Conservation (phyloP, 1,140 invertebrate genomes). For the Diabrotica undecimpunctata region DNA sequence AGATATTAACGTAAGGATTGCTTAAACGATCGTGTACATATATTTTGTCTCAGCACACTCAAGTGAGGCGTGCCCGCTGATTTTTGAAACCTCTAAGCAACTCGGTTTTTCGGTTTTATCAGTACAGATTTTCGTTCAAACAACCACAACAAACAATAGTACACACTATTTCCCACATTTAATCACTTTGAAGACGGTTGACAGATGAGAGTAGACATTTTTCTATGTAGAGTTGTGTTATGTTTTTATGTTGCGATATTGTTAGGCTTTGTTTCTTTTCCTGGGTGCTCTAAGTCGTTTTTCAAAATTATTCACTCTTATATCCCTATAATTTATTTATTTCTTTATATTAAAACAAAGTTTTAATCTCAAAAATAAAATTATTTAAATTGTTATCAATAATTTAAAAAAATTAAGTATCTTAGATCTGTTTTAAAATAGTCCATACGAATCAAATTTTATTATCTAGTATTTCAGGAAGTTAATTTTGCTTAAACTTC, state of each 20-base stretch:
- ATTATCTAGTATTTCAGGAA: too few relatives aligned
- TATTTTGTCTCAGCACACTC: constrained; percentile 39
- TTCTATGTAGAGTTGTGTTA: constrained; percentile 26
- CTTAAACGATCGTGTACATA: constrained; percentile 45
- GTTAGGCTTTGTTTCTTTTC: constrained; percentile 20
- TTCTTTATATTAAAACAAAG: too few relatives aligned
- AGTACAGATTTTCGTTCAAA: constrained; percentile 32
- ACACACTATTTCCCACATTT: constrained; percentile 43
- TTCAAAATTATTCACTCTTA: neutral
- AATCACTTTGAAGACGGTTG: constrained; percentile 44
- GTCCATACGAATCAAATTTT: too few relatives aligned
- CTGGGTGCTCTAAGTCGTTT: constrained; percentile 18
- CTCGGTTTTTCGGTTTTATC: constrained; percentile 27
- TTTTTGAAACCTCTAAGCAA: constrained; percentile 25
- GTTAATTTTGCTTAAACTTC: too few relatives aligned
- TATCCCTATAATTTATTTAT: too few relatives aligned
- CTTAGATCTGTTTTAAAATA: too few relatives aligned
- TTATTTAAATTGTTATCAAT: too few relatives aligned
- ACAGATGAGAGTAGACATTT: constrained; percentile 15
- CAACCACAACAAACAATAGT: constrained; percentile 45
- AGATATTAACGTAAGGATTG: constrained; percentile 39
- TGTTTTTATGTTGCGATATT: constrained; percentile 31
- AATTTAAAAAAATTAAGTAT: too few relatives aligned
- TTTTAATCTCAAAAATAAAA: too few relatives aligned
- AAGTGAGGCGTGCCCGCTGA: constrained; percentile 42